Base-by-base conservation (phyloP, 1,140 invertebrate species). In the Drosophila punjabiensis region DNA sequence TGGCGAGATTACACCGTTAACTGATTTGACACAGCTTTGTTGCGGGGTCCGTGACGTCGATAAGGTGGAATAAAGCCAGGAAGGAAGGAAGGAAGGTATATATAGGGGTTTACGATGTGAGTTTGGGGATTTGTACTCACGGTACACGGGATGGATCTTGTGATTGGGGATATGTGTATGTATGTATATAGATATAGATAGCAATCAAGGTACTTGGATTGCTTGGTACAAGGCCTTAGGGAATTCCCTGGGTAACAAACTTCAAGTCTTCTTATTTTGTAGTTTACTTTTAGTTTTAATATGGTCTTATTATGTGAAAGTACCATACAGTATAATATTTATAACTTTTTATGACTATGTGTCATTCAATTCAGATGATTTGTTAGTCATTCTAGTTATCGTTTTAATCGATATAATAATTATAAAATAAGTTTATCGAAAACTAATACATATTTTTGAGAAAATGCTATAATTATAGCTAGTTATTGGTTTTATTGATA, bases 1-100 rank as follows among this genome's bases (percentile, higher is more conserved):
- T 71, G 65, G 66, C 65, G 18, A 71, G 68, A 71, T 71, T 71
- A 71, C 65, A 41, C 64, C 37, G 39, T 71, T 71, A 69, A 71
- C 68, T 71, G 68, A 71, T 71, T 71, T 71, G 65, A 70, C 59
- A 67, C 64, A 67, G 59, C 64, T 64, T 63, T 64, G 28, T 43
- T 39, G 13, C 5, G 58, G 63, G 18, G 33, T 11, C 35, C 37
- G 55, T 41, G 56, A 33, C 35, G 55, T 41, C 53, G 64, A 45
- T 45, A 65, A 39, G 64, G 39, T 67, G 59, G 39, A 43, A 35
- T 67, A 67, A 67, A 43, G n/a, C 16, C 32, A 67, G 59, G 39
- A 28, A 45, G 35, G 53, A 37, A 24, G 24, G 53, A 37, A 24
- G 24, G 24, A 24, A 24, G 37, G 59, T 59, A 64, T 45, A 63